A percentile compares a stretch with the other conserved stretches of the same genome.
Evolutionary conservation across 2,888 invertebrate genomes (phyloP).

Genomic region (Melanchra persicariae): DNA sequence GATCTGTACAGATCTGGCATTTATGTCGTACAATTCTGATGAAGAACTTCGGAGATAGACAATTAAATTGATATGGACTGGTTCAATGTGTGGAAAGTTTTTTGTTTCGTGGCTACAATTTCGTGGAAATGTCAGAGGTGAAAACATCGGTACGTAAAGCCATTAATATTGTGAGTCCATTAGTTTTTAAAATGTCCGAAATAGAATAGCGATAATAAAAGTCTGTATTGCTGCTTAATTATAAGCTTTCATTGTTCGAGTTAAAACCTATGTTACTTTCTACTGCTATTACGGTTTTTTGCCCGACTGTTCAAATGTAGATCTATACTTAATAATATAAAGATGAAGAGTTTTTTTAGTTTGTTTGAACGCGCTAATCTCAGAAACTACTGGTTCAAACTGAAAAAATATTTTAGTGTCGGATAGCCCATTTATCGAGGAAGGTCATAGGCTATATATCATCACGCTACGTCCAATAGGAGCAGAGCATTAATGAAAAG

Average conservation of each 20-base stretch:
- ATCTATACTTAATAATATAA: background rate
- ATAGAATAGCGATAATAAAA: constrained; percentile 12
- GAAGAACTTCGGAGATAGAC: no score
- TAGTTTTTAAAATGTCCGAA: background rate
- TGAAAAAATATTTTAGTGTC: no score
- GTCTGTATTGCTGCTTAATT: background rate
- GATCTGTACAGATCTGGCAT: no score
- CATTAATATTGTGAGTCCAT: constrained; percentile 7
- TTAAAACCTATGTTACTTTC: constrained; percentile 7
- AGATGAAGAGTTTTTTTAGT: background rate
- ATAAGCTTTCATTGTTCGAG: constrained; percentile 2
- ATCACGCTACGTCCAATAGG: no score
- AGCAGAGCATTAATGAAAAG: no score
- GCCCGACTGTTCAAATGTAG: background rate
- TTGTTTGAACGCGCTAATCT: no score
- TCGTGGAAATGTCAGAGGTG: constrained; percentile 7
- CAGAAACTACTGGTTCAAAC: no score
- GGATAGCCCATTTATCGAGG: no score
- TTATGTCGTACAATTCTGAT: no score
- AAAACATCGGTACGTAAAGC: background rate
- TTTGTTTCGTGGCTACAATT: background rate
- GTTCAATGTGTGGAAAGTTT: no score
- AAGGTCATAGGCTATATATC: no score
- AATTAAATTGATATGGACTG: no score
- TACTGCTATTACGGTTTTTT: background rate